Evolutionary conservation across 2,888 invertebrate genomes (phyloP).

Genomic region (Nomada flava): DNA sequence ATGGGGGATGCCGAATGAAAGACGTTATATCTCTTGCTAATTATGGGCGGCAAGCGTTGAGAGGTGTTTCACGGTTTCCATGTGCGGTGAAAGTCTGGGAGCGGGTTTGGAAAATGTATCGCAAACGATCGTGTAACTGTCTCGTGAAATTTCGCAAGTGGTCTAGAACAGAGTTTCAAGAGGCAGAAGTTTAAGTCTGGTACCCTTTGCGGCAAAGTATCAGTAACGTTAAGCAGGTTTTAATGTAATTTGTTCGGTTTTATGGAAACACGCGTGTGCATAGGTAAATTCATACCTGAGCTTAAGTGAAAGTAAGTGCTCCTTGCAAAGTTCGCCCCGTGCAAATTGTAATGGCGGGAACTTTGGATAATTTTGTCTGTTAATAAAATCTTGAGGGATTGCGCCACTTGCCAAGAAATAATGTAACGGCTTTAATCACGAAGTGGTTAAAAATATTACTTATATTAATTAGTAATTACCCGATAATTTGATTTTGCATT

Average conservation of each 20-base stretch:
- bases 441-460: too few species aligned
- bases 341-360: background rate
- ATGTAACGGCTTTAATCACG: too few species aligned
- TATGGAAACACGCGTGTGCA: background rate
- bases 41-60: background rate
- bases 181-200: background rate
- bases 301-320: background rate
- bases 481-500: too few species aligned
- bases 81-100: background rate
- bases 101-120: background rate
- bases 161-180: background rate
- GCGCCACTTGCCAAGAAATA: too few species aligned
- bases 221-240: conserved; percentile 5
- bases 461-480: too few species aligned
- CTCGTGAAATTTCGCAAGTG: background rate
- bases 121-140: conserved; percentile 4
- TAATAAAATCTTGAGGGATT: background rate
- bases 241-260: conserved; percentile 33
- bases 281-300: background rate
- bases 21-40: background rate
- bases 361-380: background rate
- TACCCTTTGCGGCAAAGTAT: background rate
- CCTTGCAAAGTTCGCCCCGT: background rate
- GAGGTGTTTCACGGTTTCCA: background rate
- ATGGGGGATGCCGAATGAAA: background rate